phyloP scores from a whole-genome alignment of 2,113 vertebrate genomes.

The Acrocephalus kingi region DNA sequence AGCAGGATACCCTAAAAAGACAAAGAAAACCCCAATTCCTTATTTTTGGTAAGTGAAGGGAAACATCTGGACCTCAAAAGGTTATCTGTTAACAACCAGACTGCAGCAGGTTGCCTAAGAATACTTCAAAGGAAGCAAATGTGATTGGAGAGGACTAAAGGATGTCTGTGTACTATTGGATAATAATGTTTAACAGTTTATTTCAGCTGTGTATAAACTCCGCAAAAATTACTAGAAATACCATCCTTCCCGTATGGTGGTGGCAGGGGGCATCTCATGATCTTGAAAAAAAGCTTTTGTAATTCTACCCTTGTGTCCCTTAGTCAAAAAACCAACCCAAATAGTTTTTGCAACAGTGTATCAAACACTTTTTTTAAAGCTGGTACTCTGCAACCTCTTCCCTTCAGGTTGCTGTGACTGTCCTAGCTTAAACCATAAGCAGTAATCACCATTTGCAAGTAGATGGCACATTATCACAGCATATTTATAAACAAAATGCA shows the following conservation, averaged over 20 bases:
- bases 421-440: background rate
- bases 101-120: background rate
- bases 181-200: background rate
- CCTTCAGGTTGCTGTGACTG: background rate
- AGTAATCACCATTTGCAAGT: constrained; percentile 39
- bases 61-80: background rate
- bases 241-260: background rate
- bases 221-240: background rate
- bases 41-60: background rate
- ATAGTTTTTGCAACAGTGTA: background rate
- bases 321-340: background rate
- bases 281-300: background rate
- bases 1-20: background rate
- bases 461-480: constrained; percentile 46
- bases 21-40: background rate
- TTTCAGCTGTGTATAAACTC: background rate
- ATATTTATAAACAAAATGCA: constrained; percentile 14
- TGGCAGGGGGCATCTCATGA: background rate
- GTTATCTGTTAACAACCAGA: background rate
- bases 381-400: background rate
- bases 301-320: background rate
- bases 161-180: background rate
- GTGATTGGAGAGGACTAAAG: background rate
- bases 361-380: background rate
- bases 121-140: background rate